Base-by-base conservation (phyloP, 2,113 vertebrate species). In the Macrotus californicus region DNA sequence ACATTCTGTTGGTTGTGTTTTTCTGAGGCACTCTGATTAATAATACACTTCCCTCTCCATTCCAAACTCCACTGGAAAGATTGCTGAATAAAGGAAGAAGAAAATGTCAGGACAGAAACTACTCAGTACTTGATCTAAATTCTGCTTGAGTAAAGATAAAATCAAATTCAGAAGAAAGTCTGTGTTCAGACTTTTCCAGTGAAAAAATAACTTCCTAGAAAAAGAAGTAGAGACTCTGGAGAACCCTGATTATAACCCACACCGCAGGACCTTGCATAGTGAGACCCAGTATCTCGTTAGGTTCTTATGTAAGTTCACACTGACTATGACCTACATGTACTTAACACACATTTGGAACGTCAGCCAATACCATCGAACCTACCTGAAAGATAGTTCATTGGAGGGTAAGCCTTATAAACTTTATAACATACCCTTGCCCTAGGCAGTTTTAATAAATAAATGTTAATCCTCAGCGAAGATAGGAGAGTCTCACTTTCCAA, bases 361-460 rank as follows among this genome's bases (percentile, higher is more conserved):
- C 19, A 87, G 73, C 46, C 18, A 91, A 80, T 83, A 88, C 13
- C 84, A 75, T 15, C 64, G 6, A n/a, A 93, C 1, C n/a, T 43
- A 39, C 46, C 31, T 82, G 5, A 87, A 73, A 73, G 22, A 79
- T 11, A 90, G 79, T 79, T 82, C 31, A 83, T 73, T 22, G 59
- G 13, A 82, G 22, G 64, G 56, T 76, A 91, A 94, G 6, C 13
- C 39, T 59, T 79, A 82, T 4, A 93, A 76, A 69, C 81, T 5
- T 73, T 72, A 19, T 87, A 95, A 82, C n/a, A 93, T 34, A 90
- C 18, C 13, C 21, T 85, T 93, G 29, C n/a, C 77, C 46, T 14
- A 66, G 66, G 61, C 10, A 86, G 61, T 82, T 95, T 81, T 73
- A 94, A 95, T 66, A 87, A 22, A 56, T 93, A 61, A 26, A 70